Percentiles rank a stretch among this genome's conserved stretches.
These are phyloP conservation scores for Lottia gigantea DNA, from an alignment of 2,888 invertebrate genomes.

Conservation along the genomic window DNA sequence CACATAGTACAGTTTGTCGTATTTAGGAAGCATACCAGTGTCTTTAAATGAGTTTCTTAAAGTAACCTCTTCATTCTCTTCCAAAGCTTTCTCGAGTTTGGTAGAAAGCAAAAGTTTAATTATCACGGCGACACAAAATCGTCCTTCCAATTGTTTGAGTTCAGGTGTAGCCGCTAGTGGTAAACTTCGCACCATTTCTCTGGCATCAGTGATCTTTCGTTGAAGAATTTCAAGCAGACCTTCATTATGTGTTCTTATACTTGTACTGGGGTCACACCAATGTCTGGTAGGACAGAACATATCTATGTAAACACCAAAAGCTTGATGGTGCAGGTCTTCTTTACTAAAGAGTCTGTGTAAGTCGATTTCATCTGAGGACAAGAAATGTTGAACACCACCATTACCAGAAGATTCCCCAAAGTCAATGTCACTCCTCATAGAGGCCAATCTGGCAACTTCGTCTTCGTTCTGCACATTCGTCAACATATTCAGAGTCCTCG, in stretches of 20 bases:
- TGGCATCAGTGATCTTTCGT: not conserved
- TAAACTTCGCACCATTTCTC: slow-evolving; percentile 2
- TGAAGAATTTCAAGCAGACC: not conserved
- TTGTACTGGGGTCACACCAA: not conserved
- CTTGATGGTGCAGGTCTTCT: not conserved
- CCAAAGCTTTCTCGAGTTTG: not conserved
- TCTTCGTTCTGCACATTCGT: not conserved
- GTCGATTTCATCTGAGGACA: not conserved
- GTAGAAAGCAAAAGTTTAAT: not conserved
- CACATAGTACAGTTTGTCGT: not conserved
- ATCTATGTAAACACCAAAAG: not conserved
- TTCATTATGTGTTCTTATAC: not conserved
- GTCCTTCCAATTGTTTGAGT: not conserved
- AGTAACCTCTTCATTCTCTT: not conserved
- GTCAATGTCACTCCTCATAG: not conserved
- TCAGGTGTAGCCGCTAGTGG: not conserved
- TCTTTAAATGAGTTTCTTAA: not conserved
- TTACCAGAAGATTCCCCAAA: not conserved
- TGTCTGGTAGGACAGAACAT: not conserved
- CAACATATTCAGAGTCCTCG: not conserved
- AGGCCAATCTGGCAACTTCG: not conserved
- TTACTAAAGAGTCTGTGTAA: not conserved
- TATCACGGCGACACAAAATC: not conserved
- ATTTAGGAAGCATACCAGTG: not conserved
- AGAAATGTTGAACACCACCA: not conserved